Evolutionary conservation across 37 sponge, comb jelly and placozoan genomes (phyloP), one percentile per base, ranked within the genome.

Genomic region (Axinella damicornis): DNA sequence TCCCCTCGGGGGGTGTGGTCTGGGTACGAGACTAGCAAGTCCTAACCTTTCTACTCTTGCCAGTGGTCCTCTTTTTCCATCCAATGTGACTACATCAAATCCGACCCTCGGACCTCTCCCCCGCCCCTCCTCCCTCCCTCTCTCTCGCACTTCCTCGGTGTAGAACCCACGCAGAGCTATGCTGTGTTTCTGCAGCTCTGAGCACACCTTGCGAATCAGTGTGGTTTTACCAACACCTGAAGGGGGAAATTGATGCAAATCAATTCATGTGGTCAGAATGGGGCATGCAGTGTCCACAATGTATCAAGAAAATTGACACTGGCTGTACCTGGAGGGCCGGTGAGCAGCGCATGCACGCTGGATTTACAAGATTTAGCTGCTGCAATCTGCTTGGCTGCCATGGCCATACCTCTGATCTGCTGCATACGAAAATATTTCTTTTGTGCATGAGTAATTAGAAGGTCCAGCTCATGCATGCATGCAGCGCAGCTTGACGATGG

Each of bases 191-290:
- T 63, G 20, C 34, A 89, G 31, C 20, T 20, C 22, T n/a, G 17
- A 35, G 67, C 71, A 75, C 15, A 90, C 77, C 57, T 60, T 58
- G 18, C 71, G 40, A 24, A 90, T 80, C 30, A 90, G 81, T 22
- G 91, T 90, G 17, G 86, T 90, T 61, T 90, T 90, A 22, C 91
- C 91, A 75, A 90, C 38, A 34, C 91, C 91, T 90, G 57, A 19
- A 78, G 9, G 46, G 9, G 4, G 9, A 46, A 46, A 46, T 12
- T 9, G 6, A 46, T 12, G 9, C 46, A 46, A 46, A 46, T 4
- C 46, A 46, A 46, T 46, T 9, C 6, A 46, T 46, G n/a, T n/a
- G n/a, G n/a, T n/a, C n/a, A n/a, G n/a, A n/a, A n/a, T n/a, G n/a
- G n/a, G n/a, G n/a, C n/a, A n/a, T n/a, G n/a, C n/a, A n/a, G n/a